phyloP scores from a whole-genome alignment of 2,113 vertebrate species.

The Nycticebus coucang region DNA sequence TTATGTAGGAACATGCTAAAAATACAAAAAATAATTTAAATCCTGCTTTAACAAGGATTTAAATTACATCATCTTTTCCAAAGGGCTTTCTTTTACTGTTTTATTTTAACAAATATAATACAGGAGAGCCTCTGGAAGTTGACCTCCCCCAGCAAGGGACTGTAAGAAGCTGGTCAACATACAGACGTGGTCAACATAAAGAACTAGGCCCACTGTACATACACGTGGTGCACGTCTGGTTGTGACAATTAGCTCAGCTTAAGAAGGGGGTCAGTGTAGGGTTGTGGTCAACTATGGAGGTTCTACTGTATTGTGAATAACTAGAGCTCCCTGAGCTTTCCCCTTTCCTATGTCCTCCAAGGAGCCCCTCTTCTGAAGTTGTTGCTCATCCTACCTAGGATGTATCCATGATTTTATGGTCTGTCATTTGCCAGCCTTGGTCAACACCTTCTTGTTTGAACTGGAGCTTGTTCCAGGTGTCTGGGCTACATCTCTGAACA shows the following conservation, averaged over 20 bases:
- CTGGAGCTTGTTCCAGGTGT: neutral
- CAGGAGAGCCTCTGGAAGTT: no score
- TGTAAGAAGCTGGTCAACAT: no score
- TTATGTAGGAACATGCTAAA: neutral
- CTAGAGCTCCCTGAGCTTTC: neutral
- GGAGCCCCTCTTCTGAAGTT: neutral
- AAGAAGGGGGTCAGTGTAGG: no score
- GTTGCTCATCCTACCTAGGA: neutral
- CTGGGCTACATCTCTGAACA: neutral
- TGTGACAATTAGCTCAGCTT: no score
- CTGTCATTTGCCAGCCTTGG: neutral
- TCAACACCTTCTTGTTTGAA: neutral
- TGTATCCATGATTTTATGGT: neutral
- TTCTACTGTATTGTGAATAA: neutral
- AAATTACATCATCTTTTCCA: neutral
- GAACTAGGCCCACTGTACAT: no score
- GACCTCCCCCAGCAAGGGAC: no score
- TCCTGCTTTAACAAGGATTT: neutral
- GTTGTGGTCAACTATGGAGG: no score
- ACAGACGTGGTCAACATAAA: no score
- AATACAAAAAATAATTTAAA: neutral
- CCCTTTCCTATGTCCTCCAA: neutral
- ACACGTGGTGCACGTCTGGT: no score
- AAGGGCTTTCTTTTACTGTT: neutral
- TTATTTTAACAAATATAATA: neutral